Evolutionary conservation across 2,797 vertebrate genomes (phyloP).

Genomic region (Pseudocheirus occidentalis): DNA sequence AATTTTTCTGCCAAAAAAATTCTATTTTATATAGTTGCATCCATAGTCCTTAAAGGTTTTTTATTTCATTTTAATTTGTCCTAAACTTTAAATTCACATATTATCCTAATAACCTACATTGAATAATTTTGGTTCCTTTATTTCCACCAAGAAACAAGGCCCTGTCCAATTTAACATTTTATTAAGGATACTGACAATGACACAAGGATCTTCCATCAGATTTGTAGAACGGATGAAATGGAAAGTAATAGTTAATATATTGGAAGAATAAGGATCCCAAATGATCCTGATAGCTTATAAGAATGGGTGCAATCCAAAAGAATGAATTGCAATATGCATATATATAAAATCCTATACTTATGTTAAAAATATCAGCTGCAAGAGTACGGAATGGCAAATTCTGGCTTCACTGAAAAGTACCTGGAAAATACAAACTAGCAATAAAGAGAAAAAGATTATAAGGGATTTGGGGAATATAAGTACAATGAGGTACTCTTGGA

Average conservation of each 20-base stretch:
- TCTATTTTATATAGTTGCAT: background rate
- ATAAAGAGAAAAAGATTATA: background rate
- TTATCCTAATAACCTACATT: background rate
- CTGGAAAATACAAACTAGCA: background rate
- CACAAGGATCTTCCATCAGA: background rate
- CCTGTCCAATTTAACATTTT: background rate
- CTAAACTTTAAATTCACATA: conserved; percentile 12
- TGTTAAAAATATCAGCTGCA: background rate
- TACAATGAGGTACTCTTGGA: background rate
- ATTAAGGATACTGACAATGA: background rate
- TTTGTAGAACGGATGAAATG: background rate
- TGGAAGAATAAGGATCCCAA: background rate
- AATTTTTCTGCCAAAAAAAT: background rate
- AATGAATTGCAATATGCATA: background rate
- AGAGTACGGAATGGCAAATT: background rate
- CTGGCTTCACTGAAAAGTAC: background rate
- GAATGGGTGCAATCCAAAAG: background rate
- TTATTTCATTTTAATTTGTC: conserved; percentile 34
- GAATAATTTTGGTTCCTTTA: background rate
- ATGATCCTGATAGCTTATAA: background rate
- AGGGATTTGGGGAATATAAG: background rate
- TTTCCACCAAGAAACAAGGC: background rate
- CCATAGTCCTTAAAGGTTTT: conserved; percentile 32
- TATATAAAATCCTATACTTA: background rate
- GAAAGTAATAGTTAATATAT: background rate